phyloP scores from a whole-genome alignment of 37 sponge, comb jelly and placozoan genomes.

The Petrosia ficiformis region DNA sequence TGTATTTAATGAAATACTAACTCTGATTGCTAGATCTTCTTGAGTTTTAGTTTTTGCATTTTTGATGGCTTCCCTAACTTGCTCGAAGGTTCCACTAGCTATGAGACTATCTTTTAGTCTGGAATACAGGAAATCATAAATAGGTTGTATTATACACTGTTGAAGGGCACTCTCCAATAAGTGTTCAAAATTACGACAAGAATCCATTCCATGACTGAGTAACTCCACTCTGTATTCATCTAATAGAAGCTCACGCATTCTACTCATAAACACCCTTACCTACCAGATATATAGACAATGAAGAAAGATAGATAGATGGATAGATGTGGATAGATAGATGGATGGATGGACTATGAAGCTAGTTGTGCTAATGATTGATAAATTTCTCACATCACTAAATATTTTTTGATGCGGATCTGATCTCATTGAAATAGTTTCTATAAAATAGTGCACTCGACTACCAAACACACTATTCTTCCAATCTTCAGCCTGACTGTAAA shows the following conservation, averaged over 20 bases:
- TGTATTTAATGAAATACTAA: slow-evolving; percentile 1
- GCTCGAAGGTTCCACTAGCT: slow-evolving; percentile 16
- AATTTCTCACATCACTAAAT: slow-evolving; percentile 35
- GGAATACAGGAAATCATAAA: slow-evolving; percentile 32
- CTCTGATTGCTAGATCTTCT: slow-evolving; percentile 73
- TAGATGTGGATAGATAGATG: too few relatives aligned
- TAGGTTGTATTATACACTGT: slow-evolving; percentile 37
- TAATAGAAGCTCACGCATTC: slow-evolving; percentile 52
- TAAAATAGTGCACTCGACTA: slow-evolving; percentile 11
- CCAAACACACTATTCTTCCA: slow-evolving; percentile 39
- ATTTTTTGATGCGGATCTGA: slow-evolving; percentile 43
- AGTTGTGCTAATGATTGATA: too few relatives aligned
- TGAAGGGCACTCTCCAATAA: slow-evolving; percentile 61
- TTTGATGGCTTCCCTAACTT: slow-evolving; percentile 39
- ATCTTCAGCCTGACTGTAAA: slow-evolving; percentile 30
- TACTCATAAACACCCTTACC: slow-evolving; percentile 55
- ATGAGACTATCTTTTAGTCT: slow-evolving; percentile 27
- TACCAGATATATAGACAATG: too few relatives aligned
- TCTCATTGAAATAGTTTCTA: slow-evolving; percentile 15
- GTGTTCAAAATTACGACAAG: slow-evolving; percentile 58
- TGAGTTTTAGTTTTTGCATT: slow-evolving; percentile 30
- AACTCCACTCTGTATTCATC: slow-evolving; percentile 37
- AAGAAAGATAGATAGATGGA: too few relatives aligned
- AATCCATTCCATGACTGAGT: slow-evolving; percentile 45
- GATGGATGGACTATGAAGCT: too few relatives aligned